A percentile compares a stretch with the other conserved stretches of the same genome.
Evolutionary conservation across 2,113 vertebrate species (phyloP).

Genomic region (Sylvilagus bachmani): DNA sequence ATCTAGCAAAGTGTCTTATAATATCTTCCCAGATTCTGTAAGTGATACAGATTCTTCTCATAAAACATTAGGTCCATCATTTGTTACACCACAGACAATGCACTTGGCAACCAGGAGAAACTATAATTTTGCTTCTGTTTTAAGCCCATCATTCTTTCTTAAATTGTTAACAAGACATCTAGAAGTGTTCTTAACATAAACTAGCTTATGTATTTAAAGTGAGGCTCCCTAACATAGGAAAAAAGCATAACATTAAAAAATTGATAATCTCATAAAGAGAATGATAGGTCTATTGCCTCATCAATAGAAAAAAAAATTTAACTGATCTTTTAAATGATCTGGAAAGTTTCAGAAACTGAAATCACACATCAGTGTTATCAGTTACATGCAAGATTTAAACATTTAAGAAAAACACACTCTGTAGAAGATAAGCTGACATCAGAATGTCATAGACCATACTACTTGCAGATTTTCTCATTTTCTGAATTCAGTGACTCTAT

Average conservation of each 20-base stretch:
- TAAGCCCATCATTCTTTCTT: conserved; percentile 11
- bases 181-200: neutral
- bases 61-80: conserved; percentile 47
- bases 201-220: neutral
- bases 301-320: neutral
- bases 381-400: neutral
- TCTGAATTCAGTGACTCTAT: conserved; percentile 23
- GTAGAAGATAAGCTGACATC: conserved; percentile 9
- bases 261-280: neutral
- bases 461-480: conserved; percentile 48
- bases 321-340: conserved; percentile 40
- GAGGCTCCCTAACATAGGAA: neutral
- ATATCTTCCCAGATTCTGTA: conserved; percentile 43
- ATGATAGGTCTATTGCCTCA: neutral
- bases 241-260: conserved; percentile 1
- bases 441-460: neutral
- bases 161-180: neutral
- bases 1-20: neutral
- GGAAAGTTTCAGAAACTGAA: conserved; percentile 41
- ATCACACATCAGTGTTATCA: conserved; percentile 12
- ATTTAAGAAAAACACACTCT: conserved; percentile 12
- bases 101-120: conserved; percentile 47
- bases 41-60: conserved; percentile 38
- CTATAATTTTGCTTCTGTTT: conserved; percentile 35
- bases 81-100: conserved; percentile 18